These are phyloP conservation scores for Eumeta japonica DNA, from an alignment of 1,140 invertebrate genomes.

Conservation along the genomic window DNA sequence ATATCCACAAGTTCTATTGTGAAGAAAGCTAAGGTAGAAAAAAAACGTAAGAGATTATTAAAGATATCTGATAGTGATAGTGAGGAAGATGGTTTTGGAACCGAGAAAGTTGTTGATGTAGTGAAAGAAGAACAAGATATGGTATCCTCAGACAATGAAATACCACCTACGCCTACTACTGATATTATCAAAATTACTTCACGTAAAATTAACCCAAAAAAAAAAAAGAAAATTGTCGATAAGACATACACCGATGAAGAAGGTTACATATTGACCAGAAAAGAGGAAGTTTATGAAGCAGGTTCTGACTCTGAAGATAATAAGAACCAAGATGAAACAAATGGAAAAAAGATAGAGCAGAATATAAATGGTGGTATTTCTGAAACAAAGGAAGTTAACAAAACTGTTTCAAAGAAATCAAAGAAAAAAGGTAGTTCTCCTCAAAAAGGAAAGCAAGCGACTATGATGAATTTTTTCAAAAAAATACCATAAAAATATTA, in stretches of 20 bases:
- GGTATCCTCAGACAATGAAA: conserved; percentile 45
- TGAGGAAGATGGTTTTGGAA: conserved; percentile 37
- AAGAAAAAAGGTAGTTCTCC: conserved; percentile 39
- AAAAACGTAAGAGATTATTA: conserved; percentile 43
- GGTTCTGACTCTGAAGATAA: conserved; percentile 30
- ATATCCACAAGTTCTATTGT: not conserved
- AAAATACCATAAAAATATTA: too few species aligned
- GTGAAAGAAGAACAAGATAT: conserved; percentile 7
- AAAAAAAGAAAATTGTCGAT: conserved; percentile 43
- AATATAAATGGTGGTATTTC: conserved; percentile 10
- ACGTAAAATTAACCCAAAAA: conserved; percentile 42
- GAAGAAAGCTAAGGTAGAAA: conserved; percentile 39
- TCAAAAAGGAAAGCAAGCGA: conserved; percentile 42
- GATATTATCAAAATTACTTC: conserved; percentile 42
- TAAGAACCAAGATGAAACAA: conserved; percentile 12
- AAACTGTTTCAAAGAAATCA: conserved; percentile 13
- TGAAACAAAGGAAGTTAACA: conserved; percentile 18
- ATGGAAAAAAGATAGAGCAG: conserved; percentile 13
- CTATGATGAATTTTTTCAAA: conserved; percentile 43
- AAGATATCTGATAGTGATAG: conserved; percentile 47
- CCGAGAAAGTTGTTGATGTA: conserved; percentile 14
- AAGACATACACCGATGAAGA: conserved; percentile 50
- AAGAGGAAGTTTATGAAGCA: conserved; percentile 49
- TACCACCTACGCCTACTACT: conserved; percentile 39
- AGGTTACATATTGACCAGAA: conserved; percentile 44